Evolutionary conservation across 92 coral and sea anemone genomes (phyloP).

Genomic region (Porites divaricata): DNA sequence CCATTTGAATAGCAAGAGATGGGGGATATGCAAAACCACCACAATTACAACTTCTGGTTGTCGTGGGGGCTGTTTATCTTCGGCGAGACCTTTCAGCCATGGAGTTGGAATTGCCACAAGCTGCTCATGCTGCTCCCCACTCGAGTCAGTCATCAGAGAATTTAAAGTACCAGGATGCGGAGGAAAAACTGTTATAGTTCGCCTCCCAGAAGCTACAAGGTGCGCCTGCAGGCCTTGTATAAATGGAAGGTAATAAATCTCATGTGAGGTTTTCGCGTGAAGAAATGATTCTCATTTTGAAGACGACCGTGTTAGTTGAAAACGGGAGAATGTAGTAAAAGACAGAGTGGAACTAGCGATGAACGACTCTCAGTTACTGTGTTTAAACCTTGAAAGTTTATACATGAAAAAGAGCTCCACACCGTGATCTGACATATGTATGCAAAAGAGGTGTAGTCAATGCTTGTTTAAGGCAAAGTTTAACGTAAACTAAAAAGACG

Average conservation of each 20-base stretch:
- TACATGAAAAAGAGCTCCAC: background rate
- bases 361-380: background rate
- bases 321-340: background rate
- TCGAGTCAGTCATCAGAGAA: conserved; percentile 41
- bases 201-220: conserved; percentile 66
- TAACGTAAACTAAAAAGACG: background rate
- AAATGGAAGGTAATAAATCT: conserved; percentile 22
- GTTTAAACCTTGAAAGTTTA: background rate
- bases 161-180: conserved; percentile 35
- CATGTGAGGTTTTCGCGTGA: background rate
- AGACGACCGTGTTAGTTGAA: background rate
- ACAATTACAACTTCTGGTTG: conserved; percentile 75
- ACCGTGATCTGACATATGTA: background rate
- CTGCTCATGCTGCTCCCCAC: conserved; percentile 96
- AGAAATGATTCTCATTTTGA: background rate
- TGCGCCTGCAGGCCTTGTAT: conserved; percentile 97
- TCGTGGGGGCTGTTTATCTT: conserved; percentile 89
- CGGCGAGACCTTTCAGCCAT: conserved; percentile 81
- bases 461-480: background rate
- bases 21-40: conserved; percentile 17
- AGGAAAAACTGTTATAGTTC: conserved; percentile 41
- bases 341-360: conserved; percentile 2
- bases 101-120: conserved; percentile 81
- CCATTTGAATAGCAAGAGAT: conserved; percentile 13
- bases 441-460: background rate